Evolutionary conservation across 2,888 invertebrate species (phyloP), one percentile per base, ranked within the genome.

Genomic region (Drosophila fulvimacula): DNA sequence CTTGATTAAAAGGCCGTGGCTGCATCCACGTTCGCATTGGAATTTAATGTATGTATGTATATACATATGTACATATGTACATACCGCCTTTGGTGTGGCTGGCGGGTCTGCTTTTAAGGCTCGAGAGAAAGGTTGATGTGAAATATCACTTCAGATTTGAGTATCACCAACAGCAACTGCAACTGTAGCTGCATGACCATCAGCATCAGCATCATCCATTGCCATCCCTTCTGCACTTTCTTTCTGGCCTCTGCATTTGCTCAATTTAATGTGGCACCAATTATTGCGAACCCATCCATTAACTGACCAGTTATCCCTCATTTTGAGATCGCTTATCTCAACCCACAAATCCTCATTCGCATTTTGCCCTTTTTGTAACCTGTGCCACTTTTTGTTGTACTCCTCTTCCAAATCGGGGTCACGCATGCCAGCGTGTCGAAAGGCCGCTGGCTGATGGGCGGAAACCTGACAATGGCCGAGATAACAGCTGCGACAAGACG

Each of bases 281-380:
- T 85, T 85, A 88, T 85, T 81, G 79, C 73, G 73, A 83, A 78
- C 77, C 85, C 88, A 85, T 85, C 83, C 75, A 85, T 85, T 85
- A 85, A 82, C 73, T 85, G 83, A 66, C 85, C 88, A 85, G 88
- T 84, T 88, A 83, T 87, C 84, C 83, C 83, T 87, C 87, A 83
- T 84, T 87, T 84, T 70, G 57, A 53, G 83, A 84, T 87, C 83
- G 80, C 84, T 83, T 87, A 83, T 83, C 83, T 79, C 82, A 83
- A 70, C 73, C 80, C 69, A 69, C 69, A 78, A 76, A 78, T 78
- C 38, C 66, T 52, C 69, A 64, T 59, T 19, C 61, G 52, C 44
- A 52, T 52, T 53, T 53, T 67, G 71, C 76, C 78, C 79, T 76
- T 79, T 70, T 58, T 1, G 21, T 60, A 64, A 71, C 78, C 75